phyloP scores from a whole-genome alignment of 2,797 vertebrate species.

The Emydoidea blandingii region DNA sequence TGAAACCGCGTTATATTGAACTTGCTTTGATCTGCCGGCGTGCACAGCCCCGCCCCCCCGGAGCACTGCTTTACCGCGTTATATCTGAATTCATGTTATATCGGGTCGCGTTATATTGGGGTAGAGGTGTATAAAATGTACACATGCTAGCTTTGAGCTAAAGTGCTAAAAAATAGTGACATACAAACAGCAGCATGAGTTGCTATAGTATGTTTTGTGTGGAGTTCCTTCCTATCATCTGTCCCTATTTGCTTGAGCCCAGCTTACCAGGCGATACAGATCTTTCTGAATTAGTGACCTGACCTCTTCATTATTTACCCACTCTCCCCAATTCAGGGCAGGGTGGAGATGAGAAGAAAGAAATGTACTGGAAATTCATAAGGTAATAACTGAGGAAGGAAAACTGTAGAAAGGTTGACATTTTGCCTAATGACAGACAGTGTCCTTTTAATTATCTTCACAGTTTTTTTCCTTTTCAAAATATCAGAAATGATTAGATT shows the following conservation, averaged over 20 bases:
- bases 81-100: no score
- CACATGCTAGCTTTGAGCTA: no score
- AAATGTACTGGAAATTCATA: background rate
- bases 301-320: background rate
- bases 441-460: background rate
- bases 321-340: background rate
- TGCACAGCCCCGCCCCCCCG: no score
- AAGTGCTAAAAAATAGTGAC: no score
- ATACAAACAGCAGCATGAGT: no score
- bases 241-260: no score
- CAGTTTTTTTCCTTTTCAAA: background rate
- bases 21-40: no score
- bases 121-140: background rate
- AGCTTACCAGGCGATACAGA: no score
- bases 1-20: no score
- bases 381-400: background rate
- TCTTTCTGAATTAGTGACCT: no score
- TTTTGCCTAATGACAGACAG: background rate
- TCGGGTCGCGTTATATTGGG: no score
- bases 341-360: background rate
- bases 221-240: background rate
- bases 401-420: background rate
- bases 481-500: background rate
- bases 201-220: background rate
- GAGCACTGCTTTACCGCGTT: no score